Base-by-base conservation (phyloP, 1,140 invertebrate genomes). In the Eupeodes corollae region DNA sequence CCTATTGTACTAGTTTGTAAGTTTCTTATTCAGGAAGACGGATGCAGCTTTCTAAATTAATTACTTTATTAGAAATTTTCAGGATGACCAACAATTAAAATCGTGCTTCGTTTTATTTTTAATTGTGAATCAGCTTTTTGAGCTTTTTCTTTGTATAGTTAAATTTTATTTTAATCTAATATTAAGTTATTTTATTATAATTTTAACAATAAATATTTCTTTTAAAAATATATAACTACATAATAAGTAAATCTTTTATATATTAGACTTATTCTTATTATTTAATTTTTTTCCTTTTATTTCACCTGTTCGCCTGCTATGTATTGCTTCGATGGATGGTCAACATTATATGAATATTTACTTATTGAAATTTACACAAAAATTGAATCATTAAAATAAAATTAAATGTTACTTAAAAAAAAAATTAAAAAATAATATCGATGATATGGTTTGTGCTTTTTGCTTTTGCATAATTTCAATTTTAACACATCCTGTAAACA, bases 251-350 rank as follows among this genome's bases (percentile, higher is more conserved):
- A 12, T 40, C 15, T 16, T 16, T 40, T n/a, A 40, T 42, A 21
- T 33, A 44, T 6, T 44, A n/a, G 3, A 15, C 44, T 51, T 53
- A 51, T 49, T 62, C 58, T 50, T 63, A n/a, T 42, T 42, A 14
- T 18, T 42, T 42, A 3, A 37, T 6, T 18, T 42, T 61, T 61
- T 61, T 56, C 61, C 61, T 59, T 61, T 57, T 57, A 61, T 63
- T 61, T 58, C 55, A 62, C 57, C 57, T 62, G 57, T 64, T 59
- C 56, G 61, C 61, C 53, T 56, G 54, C 53, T 49, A 43, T 59
- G 18, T 59, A 54, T 58, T 64, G 64, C 61, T 58, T 56, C 62
- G 61, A 62, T 64, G 61, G 62, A 64, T 64, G 62, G 56, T 63
- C 51, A 47, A 42, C 49, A 19, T 8, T 34, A 15, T 43, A 48